Base-by-base conservation (phyloP, 1,140 invertebrate species). In the Rhyzopertha dominica region DNA sequence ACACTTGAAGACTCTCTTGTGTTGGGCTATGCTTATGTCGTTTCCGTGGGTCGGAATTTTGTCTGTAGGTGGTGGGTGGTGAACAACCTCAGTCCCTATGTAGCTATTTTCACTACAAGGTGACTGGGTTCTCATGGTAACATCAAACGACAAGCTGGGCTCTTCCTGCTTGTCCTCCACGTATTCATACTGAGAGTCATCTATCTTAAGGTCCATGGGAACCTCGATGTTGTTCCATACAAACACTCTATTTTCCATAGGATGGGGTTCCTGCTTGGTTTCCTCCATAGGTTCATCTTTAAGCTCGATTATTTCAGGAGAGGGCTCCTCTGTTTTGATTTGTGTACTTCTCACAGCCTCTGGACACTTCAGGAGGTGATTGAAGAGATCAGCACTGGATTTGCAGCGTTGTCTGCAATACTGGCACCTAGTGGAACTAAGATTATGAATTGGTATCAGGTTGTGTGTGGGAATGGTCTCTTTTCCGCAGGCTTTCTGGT, bases 321-420 rank as follows among this genome's bases (percentile, higher is more conserved):
- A 68, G 37, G 50, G 45, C 18, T 59, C 49, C 10, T 50, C 49
- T 4, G 53, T 40, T 9, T 23, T 42, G 2, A 56, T 49, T 16
- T 50, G 51, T 20, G 44, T 52, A 17, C 59, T 58, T 56, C 72
- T 74, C 47, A 64, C 72, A 46, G 68, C 71, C 59, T 71, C 71
- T 13, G 68, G 59, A 62, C 87, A 90, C 12, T 75, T 77, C 64
- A 81, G 76, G 57, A 88, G 68, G 60, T 92, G 87, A 40, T 76
- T 67, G 38, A 81, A 70, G 8, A 91, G 73, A 69, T 89, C 87
- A 2, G 77, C 73, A 32, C 83, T 84, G 10, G 82, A 85, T 66
- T 90, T 90, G 62, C 87, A 91, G 47, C 85, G 75, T 58, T 87
- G 85, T 41, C 87, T 76, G 61, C 88, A 92, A 56, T 84, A 81